These are phyloP conservation scores for Hyposoter dolosus DNA, from an alignment of 2,888 invertebrate species.

Conservation along the genomic window DNA sequence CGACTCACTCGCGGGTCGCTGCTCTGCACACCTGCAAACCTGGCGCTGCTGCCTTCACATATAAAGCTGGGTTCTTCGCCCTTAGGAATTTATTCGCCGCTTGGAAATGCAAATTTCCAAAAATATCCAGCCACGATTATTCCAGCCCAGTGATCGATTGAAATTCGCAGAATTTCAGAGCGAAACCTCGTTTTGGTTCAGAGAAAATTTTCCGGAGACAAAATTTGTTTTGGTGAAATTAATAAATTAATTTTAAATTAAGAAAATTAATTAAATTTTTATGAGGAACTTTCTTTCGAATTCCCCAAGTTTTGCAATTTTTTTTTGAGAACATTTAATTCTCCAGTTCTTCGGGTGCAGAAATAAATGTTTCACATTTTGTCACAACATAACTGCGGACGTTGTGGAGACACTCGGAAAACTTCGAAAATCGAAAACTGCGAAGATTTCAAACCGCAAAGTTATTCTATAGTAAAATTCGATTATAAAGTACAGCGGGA, in stretches of 20 bases:
- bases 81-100: slow-evolving; percentile 1
- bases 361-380: background rate
- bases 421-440: slow-evolving; percentile 10
- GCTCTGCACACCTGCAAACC: slow-evolving; percentile 68
- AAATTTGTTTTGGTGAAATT: background rate
- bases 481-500: slow-evolving; percentile 46
- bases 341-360: background rate
- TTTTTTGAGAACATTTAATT: too few relatives aligned
- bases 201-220: background rate
- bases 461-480: slow-evolving; percentile 36
- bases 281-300: background rate
- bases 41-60: slow-evolving; percentile 38
- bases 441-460: slow-evolving; percentile 51
- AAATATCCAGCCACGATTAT: background rate
- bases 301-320: background rate
- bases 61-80: slow-evolving; percentile 3
- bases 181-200: background rate
- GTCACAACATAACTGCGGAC: slow-evolving; percentile 5
- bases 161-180: slow-evolving; percentile 1
- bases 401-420: slow-evolving; percentile 16
- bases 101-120: slow-evolving; percentile 11
- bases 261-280: too few relatives aligned
- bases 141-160: background rate
- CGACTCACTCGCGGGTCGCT: slow-evolving; percentile 41
- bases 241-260: too few relatives aligned